Evolutionary conservation across 2,888 invertebrate species (phyloP).

Genomic region (Rhamphomyia laevipes): DNA sequence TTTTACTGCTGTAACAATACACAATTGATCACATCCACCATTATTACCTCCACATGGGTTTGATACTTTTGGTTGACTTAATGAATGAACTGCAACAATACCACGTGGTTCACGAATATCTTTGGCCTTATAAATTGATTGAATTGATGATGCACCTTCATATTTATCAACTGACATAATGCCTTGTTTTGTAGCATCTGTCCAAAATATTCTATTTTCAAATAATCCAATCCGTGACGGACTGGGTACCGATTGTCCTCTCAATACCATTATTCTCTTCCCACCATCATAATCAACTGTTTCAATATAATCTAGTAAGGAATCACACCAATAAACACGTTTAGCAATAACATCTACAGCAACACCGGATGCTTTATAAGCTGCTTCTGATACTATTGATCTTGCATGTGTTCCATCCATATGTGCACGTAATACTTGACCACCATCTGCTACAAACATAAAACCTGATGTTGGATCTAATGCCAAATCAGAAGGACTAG

Average conservation of each 20-base stretch:
- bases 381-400: slow-evolving; percentile 80
- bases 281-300: slow-evolving; percentile 88
- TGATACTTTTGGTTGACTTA: slow-evolving; percentile 61
- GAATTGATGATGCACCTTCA: slow-evolving; percentile 64
- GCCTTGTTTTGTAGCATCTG: slow-evolving; percentile 81
- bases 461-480: slow-evolving; percentile 83
- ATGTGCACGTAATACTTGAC: slow-evolving; percentile 72
- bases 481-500: slow-evolving; percentile 82
- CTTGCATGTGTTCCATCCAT: slow-evolving; percentile 86
- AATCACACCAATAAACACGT: slow-evolving; percentile 94
- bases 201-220: slow-evolving; percentile 83
- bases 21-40: slow-evolving; percentile 88
- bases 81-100: slow-evolving; percentile 66
- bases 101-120: slow-evolving; percentile 75
- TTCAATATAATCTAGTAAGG: slow-evolving; percentile 88
- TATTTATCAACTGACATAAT: slow-evolving; percentile 80
- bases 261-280: slow-evolving; percentile 63
- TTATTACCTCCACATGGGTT: slow-evolving; percentile 82
- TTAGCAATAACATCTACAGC: slow-evolving; percentile 82
- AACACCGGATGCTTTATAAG: slow-evolving; percentile 87
- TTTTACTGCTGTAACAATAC: slow-evolving; percentile 71
- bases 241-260: slow-evolving; percentile 76
- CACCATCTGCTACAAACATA: slow-evolving; percentile 78
- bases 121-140: slow-evolving; percentile 66
- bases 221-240: slow-evolving; percentile 74